These are phyloP conservation scores for Parazoanthus darwini DNA, from an alignment of 92 coral and sea anemone species.

Conservation along the genomic window DNA sequence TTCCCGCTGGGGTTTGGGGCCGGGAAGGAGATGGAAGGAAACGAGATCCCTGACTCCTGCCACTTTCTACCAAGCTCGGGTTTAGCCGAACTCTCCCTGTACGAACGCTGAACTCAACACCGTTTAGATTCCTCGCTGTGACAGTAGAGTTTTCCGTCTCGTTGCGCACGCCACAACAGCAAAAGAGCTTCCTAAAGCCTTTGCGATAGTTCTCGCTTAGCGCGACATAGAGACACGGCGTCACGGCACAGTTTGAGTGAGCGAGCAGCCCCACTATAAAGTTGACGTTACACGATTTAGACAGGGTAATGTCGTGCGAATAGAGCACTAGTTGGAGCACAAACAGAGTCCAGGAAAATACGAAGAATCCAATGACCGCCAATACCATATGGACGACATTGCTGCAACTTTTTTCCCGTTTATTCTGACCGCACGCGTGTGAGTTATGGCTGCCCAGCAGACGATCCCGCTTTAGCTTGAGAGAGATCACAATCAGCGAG, in stretches of 20 bases:
- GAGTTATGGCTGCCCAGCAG: slow-evolving; percentile 19
- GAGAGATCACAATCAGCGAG: slow-evolving; percentile 28
- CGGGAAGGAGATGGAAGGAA: background rate
- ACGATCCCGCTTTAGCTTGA: slow-evolving; percentile 24
- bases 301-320: slow-evolving; percentile 25
- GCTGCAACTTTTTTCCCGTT: slow-evolving; percentile 23
- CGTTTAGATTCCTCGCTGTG: background rate
- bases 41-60: background rate
- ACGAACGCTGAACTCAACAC: background rate
- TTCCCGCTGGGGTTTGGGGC: background rate
- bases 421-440: background rate
- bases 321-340: slow-evolving; percentile 33
- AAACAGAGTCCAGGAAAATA: slow-evolving; percentile 31
- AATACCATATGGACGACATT: slow-evolving; percentile 37
- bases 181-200: slow-evolving; percentile 16
- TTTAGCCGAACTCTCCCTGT: background rate
- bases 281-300: slow-evolving; percentile 32
- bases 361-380: slow-evolving; percentile 37
- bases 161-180: background rate
- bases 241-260: slow-evolving; percentile 34
- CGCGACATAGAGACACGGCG: slow-evolving; percentile 23
- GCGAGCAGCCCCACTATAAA: slow-evolving; percentile 28
- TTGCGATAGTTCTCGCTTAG: slow-evolving; percentile 35
- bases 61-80: too few relatives aligned
- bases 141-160: background rate